Percentiles rank a stretch among this genome's conserved stretches.
Evolutionary conservation across 2,888 invertebrate genomes (phyloP).

Genomic region (Griposia aprilina): DNA sequence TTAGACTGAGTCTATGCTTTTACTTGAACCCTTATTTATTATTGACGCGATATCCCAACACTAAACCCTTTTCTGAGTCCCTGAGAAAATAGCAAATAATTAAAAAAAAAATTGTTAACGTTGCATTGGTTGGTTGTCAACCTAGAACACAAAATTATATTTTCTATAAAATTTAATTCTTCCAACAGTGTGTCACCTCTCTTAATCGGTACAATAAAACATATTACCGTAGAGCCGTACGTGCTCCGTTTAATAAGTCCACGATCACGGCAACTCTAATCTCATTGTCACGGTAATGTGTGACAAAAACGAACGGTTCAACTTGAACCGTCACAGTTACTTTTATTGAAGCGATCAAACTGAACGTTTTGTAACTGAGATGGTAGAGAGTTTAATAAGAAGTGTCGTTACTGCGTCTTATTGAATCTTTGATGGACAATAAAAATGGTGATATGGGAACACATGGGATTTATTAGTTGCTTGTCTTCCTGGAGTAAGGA

Average conservation of each 20-base stretch:
- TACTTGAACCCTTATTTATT: background rate
- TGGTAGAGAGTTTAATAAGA: slow-evolving; percentile 47
- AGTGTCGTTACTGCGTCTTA: slow-evolving; percentile 25
- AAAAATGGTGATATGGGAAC: slow-evolving; percentile 35
- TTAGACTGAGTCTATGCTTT: background rate
- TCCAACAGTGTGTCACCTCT: slow-evolving; percentile 38
- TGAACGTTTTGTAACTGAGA: slow-evolving; percentile 26
- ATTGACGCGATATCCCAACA: background rate
- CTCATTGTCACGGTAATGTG: slow-evolving; percentile 61
- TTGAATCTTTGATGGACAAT: slow-evolving; percentile 40
- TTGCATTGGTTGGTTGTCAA: too few relatives aligned
- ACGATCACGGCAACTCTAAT: slow-evolving; percentile 60
- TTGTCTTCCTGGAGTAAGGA: background rate
- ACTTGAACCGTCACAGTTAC: slow-evolving; percentile 50
- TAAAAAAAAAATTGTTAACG: background rate
- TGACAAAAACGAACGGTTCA: slow-evolving; percentile 59
- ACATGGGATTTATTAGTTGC: slow-evolving; percentile 20
- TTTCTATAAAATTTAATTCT: background rate
- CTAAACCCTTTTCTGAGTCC: too few relatives aligned
- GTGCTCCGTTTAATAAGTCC: slow-evolving; percentile 78
- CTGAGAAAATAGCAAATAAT: background rate
- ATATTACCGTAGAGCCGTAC: slow-evolving; percentile 74
- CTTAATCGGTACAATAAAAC: slow-evolving; percentile 68
- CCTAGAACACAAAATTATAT: background rate
- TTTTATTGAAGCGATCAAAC: slow-evolving; percentile 60